Evolutionary conservation across 2,888 invertebrate species (phyloP).

Genomic region (Dysmachus trigonus): DNA sequence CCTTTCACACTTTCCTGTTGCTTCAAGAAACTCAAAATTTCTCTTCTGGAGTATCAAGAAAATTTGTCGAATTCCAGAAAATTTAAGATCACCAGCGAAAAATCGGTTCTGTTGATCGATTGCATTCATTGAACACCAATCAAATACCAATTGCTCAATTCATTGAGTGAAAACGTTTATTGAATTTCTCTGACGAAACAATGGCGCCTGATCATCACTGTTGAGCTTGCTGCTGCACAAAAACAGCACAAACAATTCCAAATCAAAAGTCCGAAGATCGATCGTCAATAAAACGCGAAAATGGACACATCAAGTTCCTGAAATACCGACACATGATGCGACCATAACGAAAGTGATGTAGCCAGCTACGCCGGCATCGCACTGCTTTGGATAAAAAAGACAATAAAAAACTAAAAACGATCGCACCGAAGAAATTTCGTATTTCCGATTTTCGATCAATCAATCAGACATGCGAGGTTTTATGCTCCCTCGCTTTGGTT

Average conservation of each 20-base stretch:
- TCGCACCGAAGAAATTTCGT: slow-evolving; percentile 26
- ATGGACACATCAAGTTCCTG: slow-evolving; percentile 47
- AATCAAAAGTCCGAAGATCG: slow-evolving; percentile 34
- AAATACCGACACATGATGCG: slow-evolving; percentile 27
- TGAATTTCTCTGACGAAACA: slow-evolving; percentile 19
- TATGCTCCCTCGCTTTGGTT: not conserved
- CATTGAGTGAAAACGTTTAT: slow-evolving; percentile 33
- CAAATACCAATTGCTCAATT: slow-evolving; percentile 41
- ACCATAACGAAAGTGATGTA: slow-evolving; percentile 46
- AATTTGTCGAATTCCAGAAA: slow-evolving; percentile 22
- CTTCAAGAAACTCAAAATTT: not conserved
- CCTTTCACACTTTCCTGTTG: not conserved
- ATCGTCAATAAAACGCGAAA: slow-evolving; percentile 46
- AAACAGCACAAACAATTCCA: not conserved
- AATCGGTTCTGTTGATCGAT: not conserved
- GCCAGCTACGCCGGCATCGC: not conserved
- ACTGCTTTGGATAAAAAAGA: not conserved
- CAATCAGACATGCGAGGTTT: slow-evolving; percentile 40
- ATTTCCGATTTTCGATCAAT: slow-evolving; percentile 38
- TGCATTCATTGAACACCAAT: slow-evolving; percentile 42
- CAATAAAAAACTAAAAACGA: not conserved
- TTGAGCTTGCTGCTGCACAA: not conserved
- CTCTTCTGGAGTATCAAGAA: not conserved
- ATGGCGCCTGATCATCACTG: not conserved
- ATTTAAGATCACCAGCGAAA: not conserved